Evolutionary conservation across 2,113 vertebrate species (phyloP).

Genomic region (Zosterops hypoxanthus): DNA sequence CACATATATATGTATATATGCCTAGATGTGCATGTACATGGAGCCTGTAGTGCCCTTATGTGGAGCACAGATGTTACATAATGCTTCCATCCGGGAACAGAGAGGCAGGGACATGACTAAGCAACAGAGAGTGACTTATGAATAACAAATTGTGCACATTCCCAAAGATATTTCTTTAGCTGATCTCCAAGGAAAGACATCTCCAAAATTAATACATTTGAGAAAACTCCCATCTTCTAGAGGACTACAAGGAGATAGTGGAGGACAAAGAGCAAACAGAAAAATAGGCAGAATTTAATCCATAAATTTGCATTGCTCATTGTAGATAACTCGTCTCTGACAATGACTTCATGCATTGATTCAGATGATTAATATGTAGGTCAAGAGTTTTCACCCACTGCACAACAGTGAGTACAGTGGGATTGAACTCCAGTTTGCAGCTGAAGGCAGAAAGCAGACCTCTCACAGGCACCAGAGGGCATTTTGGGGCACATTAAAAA

Average conservation of each 20-base stretch:
- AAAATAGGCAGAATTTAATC: not conserved
- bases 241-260: not conserved
- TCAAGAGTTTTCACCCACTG: not conserved
- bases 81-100: not conserved
- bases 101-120: slow-evolving; percentile 40
- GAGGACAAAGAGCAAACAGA: not conserved
- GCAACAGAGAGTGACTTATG: slow-evolving; percentile 47
- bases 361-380: not conserved
- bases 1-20: fast-evolving
- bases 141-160: slow-evolving; percentile 38
- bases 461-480: not conserved
- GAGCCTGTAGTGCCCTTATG: not conserved
- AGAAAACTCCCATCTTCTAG: not conserved
- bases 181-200: not conserved
- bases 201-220: not conserved
- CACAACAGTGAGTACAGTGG: fast-evolving
- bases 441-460: not conserved
- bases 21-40: not conserved
- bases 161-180: slow-evolving; percentile 22
- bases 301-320: not conserved
- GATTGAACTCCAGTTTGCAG: not conserved
- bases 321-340: not conserved
- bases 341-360: not conserved
- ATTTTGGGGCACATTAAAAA: not conserved
- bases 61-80: slow-evolving; percentile 31